phyloP scores from a whole-genome alignment of 2,113 vertebrate species.

The Trachemys scripta region DNA sequence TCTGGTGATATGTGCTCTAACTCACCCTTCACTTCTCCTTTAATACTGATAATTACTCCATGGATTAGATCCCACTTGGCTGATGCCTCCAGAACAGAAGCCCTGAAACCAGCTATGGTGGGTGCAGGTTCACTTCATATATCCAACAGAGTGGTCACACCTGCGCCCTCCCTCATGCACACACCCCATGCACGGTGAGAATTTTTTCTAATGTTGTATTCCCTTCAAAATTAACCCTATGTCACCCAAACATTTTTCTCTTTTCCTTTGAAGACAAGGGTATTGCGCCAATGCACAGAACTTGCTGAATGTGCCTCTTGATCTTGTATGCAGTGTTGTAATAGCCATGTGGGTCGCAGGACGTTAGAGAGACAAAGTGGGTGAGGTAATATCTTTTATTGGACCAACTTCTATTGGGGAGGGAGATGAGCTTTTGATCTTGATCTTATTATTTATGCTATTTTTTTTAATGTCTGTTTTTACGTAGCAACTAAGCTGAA shows the following conservation, averaged over 20 bases:
- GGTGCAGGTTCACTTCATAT: background rate
- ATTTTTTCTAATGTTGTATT: slow-evolving; percentile 11
- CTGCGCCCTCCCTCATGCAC: background rate
- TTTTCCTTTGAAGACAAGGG: background rate
- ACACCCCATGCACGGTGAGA: background rate
- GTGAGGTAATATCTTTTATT: background rate
- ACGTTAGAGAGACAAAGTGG: background rate
- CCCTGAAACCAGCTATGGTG: background rate
- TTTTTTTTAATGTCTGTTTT: slow-evolving; percentile 38
- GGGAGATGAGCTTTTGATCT: background rate
- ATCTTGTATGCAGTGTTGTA: background rate
- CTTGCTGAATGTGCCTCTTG: background rate
- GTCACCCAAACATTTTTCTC: slow-evolving; percentile 10
- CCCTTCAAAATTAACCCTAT: slow-evolving; percentile 10
- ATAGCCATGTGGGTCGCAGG: background rate
- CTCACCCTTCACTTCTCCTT: background rate
- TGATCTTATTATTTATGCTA: background rate
- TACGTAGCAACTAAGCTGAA: background rate
- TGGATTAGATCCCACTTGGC: background rate
- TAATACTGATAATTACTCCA: background rate
- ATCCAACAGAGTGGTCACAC: background rate
- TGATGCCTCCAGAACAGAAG: background rate
- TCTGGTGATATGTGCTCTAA: background rate
- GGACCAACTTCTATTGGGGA: background rate
- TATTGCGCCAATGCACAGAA: background rate